These are phyloP conservation scores for Chaenocephalus aceratus DNA, from an alignment of 2,113 vertebrate genomes.

Conservation along the genomic window DNA sequence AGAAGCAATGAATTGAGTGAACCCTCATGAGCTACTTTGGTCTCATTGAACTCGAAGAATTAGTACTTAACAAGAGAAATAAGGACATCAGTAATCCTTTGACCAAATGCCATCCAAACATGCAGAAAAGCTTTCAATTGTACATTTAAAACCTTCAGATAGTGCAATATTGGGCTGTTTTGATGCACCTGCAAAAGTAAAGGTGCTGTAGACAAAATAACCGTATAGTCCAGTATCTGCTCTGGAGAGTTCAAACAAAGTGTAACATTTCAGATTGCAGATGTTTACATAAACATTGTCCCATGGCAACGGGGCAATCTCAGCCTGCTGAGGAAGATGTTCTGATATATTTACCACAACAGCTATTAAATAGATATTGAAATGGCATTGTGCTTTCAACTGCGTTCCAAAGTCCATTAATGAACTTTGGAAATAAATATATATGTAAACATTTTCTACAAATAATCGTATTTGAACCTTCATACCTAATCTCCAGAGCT, in stretches of 20 bases:
- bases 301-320: not conserved
- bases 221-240: not conserved
- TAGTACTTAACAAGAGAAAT: not conserved
- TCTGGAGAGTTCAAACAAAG: not conserved
- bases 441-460: not conserved
- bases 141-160: not conserved
- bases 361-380: not conserved
- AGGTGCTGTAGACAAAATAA: not conserved
- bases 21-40: not conserved
- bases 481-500: not conserved
- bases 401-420: not conserved
- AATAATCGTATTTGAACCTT: not conserved
- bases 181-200: not conserved
- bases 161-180: not conserved
- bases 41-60: not conserved
- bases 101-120: not conserved
- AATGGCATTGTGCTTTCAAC: not conserved
- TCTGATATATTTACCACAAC: not conserved
- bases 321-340: not conserved
- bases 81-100: no score
- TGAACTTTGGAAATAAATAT: not conserved
- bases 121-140: not conserved
- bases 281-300: not conserved
- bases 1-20: constrained; percentile 19
- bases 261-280: not conserved